Percentiles rank a stretch among this genome's conserved stretches.
Conservation (phyloP, 1,140 invertebrate genomes). For the Cyrtorhinus lividipennis region DNA sequence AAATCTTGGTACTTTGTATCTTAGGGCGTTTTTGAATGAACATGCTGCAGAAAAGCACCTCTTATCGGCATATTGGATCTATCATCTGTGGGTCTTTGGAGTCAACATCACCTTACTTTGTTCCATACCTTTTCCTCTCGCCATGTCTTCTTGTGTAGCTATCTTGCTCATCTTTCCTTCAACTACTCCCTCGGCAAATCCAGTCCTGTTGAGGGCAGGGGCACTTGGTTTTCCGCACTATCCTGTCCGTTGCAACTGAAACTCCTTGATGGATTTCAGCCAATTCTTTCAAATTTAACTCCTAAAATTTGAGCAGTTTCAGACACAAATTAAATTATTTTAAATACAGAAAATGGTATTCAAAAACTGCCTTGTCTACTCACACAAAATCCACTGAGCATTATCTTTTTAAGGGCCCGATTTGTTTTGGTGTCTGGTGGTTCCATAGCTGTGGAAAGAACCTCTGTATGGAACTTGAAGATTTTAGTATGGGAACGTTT, state of each 20-base stretch:
- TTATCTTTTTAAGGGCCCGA: slow-evolving; percentile 16
- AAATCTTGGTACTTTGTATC: too few relatives aligned
- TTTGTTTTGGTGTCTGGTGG: slow-evolving; percentile 19
- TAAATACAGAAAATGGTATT: too few relatives aligned
- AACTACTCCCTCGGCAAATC: background rate
- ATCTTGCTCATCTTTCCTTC: background rate
- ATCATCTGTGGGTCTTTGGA: background rate
- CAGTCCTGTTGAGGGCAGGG: background rate
- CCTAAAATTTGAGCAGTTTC: slow-evolving; percentile 11
- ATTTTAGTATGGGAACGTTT: too few relatives aligned
- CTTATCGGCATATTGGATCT: too few relatives aligned
- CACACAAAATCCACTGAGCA: slow-evolving; percentile 14
- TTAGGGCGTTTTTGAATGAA: too few relatives aligned
- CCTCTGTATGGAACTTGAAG: too few relatives aligned
- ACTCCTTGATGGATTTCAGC: slow-evolving; percentile 13
- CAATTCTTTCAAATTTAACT: slow-evolving; percentile 5
- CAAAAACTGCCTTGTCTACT: too few relatives aligned
- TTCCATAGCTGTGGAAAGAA: slow-evolving; percentile 14
- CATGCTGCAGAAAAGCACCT: too few relatives aligned
- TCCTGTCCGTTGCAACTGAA: slow-evolving; percentile 4
- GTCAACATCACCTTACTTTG: too few relatives aligned
- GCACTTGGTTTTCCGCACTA: background rate
- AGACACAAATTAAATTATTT: background rate
- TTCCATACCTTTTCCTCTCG: background rate
- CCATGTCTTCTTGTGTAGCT: background rate